Evolutionary conservation across 2,113 vertebrate species (phyloP).

Genomic region (Spilogale gracilis): DNA sequence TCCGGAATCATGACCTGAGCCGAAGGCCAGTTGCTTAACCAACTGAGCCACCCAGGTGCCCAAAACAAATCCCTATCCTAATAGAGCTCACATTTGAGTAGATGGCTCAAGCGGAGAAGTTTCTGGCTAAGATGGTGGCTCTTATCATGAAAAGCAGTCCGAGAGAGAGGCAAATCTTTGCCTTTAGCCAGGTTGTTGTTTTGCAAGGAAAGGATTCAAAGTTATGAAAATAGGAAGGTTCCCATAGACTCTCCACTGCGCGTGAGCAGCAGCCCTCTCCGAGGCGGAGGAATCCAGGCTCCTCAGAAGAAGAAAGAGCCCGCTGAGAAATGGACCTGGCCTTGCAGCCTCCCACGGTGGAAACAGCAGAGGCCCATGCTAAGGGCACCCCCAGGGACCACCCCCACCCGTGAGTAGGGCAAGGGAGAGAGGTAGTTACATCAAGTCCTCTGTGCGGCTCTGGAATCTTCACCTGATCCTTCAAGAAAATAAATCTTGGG

Average conservation of each 20-base stretch:
- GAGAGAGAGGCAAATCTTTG: background rate
- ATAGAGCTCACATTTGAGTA: conserved; percentile 59
- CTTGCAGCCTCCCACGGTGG: background rate
- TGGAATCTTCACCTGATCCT: background rate
- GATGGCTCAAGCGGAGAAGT: conserved; percentile 28
- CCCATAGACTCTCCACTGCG: too few relatives aligned
- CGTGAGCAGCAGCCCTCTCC: background rate
- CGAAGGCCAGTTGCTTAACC: too few relatives aligned
- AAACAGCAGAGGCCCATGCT: background rate
- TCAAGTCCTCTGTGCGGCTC: rapidly evolving
- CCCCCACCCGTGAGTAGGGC: too few relatives aligned
- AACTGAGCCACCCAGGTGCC: too few relatives aligned
- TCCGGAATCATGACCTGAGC: too few relatives aligned
- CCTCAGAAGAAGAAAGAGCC: background rate
- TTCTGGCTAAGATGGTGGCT: conserved; percentile 1
- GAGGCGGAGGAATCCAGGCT: background rate
- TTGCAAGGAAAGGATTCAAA: background rate
- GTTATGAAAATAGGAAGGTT: background rate
- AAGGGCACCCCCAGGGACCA: too few relatives aligned
- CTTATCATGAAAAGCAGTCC: background rate
- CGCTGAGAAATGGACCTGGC: background rate
- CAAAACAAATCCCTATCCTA: background rate
- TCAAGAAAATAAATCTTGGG: background rate
- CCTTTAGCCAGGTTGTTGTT: background rate
- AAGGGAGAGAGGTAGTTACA: rapidly evolving